Evolutionary conservation across 2,797 vertebrate genomes (phyloP).

Genomic region (Decapterus maruadsi): DNA sequence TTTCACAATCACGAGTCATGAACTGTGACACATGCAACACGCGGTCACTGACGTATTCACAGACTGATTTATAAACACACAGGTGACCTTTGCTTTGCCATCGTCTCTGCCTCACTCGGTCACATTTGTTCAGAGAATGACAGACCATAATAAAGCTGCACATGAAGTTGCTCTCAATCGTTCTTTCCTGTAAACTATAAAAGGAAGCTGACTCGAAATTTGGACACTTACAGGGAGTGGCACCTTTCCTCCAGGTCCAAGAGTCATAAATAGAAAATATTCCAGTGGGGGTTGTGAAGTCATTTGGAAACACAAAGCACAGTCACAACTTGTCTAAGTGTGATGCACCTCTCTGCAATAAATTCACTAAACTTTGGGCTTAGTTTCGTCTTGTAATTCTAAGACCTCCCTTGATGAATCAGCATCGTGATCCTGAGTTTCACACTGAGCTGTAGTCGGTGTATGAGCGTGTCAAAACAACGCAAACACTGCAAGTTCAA

Average conservation of each 20-base stretch:
- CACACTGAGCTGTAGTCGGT: neutral
- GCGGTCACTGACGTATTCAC: neutral
- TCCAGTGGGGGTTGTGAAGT: constrained; percentile 4
- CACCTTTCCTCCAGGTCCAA: neutral
- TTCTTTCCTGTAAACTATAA: constrained; percentile 26
- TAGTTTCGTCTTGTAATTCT: neutral
- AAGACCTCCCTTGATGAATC: neutral
- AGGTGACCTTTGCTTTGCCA: constrained; percentile 25
- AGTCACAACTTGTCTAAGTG: neutral
- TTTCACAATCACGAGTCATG: constrained; percentile 35
- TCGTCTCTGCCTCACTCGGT: neutral
- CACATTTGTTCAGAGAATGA: constrained; percentile 1
- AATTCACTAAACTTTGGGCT: neutral
- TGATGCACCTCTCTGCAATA: neutral
- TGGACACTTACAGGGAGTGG: neutral
- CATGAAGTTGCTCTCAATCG: constrained; percentile 15
- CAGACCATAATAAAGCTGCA: neutral
- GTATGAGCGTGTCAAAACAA: neutral
- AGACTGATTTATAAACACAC: neutral
- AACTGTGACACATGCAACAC: neutral
- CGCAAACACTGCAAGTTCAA: neutral
- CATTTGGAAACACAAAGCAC: neutral
- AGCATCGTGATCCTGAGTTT: neutral
- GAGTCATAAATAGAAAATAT: neutral
- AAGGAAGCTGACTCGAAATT: neutral